A percentile compares a stretch with the other conserved stretches of the same genome.
Conservation (phyloP, 2,888 invertebrate species). For the Crepidodera aurea region DNA sequence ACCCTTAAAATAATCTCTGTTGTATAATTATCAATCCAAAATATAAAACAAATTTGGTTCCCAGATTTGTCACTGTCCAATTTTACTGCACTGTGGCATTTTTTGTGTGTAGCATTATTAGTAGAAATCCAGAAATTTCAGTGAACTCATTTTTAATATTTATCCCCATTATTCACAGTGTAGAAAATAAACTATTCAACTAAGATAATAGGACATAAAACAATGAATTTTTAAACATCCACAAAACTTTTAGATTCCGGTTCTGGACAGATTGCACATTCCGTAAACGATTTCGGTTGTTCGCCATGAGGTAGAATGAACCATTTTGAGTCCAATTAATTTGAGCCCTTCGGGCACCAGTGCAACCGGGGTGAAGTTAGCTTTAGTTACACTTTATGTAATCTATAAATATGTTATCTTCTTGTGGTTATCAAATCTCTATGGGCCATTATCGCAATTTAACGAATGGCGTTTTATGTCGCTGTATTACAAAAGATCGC, state of each 20-base stretch:
- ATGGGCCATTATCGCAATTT: constrained; percentile 62
- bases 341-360: constrained; percentile 53
- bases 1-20: too few species aligned
- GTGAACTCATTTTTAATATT: too few species aligned
- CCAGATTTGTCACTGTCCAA: too few species aligned
- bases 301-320: constrained; percentile 56
- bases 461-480: constrained; percentile 57
- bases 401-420: constrained; percentile 60
- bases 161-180: too few species aligned
- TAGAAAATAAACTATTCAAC: too few species aligned
- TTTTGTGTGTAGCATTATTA: too few species aligned
- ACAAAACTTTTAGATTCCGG: neutral
- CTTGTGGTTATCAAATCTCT: constrained; percentile 60
- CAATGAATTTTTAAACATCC: too few species aligned
- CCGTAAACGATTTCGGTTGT: constrained; percentile 47
- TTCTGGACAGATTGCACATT: constrained; percentile 44
- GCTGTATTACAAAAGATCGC: constrained; percentile 48
- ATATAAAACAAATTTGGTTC: too few species aligned
- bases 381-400: constrained; percentile 56
- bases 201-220: too few species aligned
- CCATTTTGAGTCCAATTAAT: constrained; percentile 56
- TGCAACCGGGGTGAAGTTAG: constrained; percentile 55
- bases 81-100: too few species aligned
- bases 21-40: too few species aligned
- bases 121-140: too few species aligned